Conservation (phyloP, 2,113 vertebrate genomes). For the Hydrolagus affinis region DNA sequence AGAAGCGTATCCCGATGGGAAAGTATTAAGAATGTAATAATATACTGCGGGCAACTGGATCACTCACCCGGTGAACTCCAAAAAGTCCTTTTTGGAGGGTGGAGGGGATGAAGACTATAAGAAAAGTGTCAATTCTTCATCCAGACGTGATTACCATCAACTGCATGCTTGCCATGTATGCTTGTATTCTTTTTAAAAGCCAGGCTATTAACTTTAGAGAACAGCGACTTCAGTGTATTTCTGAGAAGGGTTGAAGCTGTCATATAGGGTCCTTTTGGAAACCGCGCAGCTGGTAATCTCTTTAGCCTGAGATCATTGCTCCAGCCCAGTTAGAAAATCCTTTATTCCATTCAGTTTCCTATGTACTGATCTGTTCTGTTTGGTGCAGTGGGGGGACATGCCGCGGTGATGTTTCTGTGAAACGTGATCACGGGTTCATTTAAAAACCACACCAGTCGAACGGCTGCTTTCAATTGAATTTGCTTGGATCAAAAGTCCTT, state of each 20-base stretch:
- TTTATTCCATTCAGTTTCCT: not conserved
- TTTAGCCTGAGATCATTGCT: not conserved
- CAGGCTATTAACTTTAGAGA: not conserved
- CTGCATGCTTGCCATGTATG: not conserved
- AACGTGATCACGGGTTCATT: not conserved
- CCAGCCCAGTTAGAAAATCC: not conserved
- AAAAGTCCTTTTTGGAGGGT: not conserved
- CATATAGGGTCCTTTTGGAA: not conserved
- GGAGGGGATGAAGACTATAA: not conserved
- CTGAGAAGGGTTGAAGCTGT: not conserved
- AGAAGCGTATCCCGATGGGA: not conserved
- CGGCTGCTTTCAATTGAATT: not conserved
- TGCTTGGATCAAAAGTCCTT: not conserved
- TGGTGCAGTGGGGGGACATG: not conserved
- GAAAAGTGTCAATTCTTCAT: not conserved
- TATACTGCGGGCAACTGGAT: not conserved
- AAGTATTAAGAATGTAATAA: not conserved
- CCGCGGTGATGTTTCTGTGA: not conserved
- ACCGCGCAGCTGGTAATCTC: not conserved
- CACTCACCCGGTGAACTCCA: not conserved
- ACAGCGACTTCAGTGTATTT: not conserved
- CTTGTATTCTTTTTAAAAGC: conserved; percentile 21
- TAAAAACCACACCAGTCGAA: not conserved
- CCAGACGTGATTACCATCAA: not conserved
- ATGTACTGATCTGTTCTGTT: not conserved